phyloP scores from a whole-genome alignment of 2,113 vertebrate species.

The Hipposideros armiger region DNA sequence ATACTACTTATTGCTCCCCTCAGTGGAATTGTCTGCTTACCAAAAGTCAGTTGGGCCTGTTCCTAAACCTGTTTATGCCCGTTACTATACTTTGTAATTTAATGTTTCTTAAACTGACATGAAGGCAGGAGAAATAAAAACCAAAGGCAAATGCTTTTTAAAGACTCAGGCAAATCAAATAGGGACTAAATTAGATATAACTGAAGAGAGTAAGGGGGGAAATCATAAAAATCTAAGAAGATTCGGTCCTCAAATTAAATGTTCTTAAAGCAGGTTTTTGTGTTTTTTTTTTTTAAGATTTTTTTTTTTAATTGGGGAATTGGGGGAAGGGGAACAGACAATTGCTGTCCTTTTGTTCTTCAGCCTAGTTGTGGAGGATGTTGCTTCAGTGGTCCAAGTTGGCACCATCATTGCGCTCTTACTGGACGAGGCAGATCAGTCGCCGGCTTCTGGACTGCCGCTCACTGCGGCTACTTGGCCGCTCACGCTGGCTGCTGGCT shows the following conservation, averaged over 20 bases:
- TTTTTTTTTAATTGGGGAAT: no score
- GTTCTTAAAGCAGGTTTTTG: not conserved
- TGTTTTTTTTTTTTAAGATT: no score
- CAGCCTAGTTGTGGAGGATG: no score
- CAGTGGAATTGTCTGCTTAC: not conserved
- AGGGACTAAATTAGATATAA: constrained; percentile 6
- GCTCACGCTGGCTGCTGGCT: no score
- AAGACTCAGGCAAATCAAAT: constrained; percentile 36
- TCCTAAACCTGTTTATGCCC: constrained; percentile 19
- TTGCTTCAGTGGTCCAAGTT: no score
- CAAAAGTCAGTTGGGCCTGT: not conserved
- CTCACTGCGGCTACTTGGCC: no score
- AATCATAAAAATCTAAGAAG: constrained; percentile 16
- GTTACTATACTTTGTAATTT: not conserved
- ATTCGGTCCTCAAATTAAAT: constrained; percentile 38
- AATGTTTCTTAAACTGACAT: not conserved
- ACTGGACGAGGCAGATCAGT: no score
- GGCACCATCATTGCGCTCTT: no score
- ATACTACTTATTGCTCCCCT: not conserved
- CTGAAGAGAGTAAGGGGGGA: not conserved
- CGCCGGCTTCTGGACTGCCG: no score
- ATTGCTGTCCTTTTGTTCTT: no score
- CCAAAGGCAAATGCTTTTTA: constrained; percentile 1
- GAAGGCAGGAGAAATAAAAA: constrained; percentile 45
- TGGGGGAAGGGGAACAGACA: no score